phyloP scores from a whole-genome alignment of 2,113 vertebrate species.

The Machaerirhynchus nigripectus region DNA sequence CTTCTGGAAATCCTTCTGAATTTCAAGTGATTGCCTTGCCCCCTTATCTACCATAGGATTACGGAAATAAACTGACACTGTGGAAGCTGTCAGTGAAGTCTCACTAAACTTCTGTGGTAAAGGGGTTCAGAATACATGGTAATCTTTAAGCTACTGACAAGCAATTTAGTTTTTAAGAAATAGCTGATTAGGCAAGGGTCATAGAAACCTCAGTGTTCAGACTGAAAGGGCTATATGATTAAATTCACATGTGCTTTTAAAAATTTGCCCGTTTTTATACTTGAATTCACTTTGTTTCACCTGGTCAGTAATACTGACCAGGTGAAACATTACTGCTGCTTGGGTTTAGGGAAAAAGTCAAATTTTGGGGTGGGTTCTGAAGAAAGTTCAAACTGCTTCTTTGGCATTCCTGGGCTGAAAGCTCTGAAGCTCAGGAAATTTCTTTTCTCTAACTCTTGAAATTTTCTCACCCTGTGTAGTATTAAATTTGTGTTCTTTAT shows the following conservation, averaged over 20 bases:
- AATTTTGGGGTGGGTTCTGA: not conserved
- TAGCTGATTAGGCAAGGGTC: not conserved
- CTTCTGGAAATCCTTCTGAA: not conserved
- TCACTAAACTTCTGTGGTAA: not conserved
- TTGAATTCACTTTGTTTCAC: not conserved
- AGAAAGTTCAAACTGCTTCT: not conserved
- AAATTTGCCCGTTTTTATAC: not conserved
- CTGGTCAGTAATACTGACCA: not conserved
- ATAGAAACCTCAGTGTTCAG: not conserved
- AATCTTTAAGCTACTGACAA: slow-evolving; percentile 20
- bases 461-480: slow-evolving; percentile 6
- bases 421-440: not conserved
- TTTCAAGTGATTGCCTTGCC: not conserved
- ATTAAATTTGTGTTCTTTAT: slow-evolving; percentile 11
- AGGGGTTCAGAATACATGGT: not conserved
- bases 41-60: not conserved
- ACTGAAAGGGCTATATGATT: not conserved
- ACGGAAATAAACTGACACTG: not conserved
- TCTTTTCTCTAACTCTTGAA: not conserved
- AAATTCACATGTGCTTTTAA: not conserved
- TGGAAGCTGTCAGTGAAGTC: not conserved
- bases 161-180: slow-evolving; percentile 13
- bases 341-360: not conserved
- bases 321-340: not conserved
- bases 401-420: not conserved